Percentiles rank a stretch among this genome's conserved stretches.
phyloP scores from a whole-genome alignment of 64 coral and sea anemone genomes.

The Montipora foliosa region DNA sequence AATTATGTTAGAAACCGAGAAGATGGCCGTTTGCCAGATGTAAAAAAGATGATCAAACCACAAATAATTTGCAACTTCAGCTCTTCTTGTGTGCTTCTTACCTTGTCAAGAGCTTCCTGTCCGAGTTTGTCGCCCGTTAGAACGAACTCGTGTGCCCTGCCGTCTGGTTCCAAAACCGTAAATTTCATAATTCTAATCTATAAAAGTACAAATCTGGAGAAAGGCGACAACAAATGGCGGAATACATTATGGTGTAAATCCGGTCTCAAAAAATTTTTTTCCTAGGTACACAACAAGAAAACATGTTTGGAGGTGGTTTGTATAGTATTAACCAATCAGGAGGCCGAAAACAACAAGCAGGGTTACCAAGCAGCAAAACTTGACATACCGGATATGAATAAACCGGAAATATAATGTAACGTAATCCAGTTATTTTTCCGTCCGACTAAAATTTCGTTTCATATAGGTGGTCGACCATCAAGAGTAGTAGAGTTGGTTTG shows the following conservation, averaged over 20 bases:
- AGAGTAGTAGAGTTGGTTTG: no score
- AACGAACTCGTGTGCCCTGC: constrained; percentile 67
- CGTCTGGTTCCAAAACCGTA: constrained; percentile 52
- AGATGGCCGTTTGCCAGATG: not conserved
- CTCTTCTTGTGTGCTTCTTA: constrained; percentile 45
- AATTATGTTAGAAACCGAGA: not conserved
- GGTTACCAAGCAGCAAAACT: constrained; percentile 72
- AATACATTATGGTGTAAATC: constrained; percentile 49
- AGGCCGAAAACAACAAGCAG: not conserved
- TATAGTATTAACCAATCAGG: constrained; percentile 62
- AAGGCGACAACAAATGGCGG: constrained; percentile 11
- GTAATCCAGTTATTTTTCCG: not conserved
- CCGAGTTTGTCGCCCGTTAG: constrained; percentile 75
- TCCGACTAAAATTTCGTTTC: no score
- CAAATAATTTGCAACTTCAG: not conserved
- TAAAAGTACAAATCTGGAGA: not conserved
- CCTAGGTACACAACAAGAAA: constrained; percentile 26
- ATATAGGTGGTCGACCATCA: no score
- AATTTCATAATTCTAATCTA: constrained; percentile 56
- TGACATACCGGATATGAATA: constrained; percentile 56
- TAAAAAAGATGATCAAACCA: not conserved
- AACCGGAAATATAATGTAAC: constrained; percentile 47
- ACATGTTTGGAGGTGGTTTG: constrained; percentile 39
- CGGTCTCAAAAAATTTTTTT: constrained; percentile 34
- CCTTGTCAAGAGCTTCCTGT: constrained; percentile 76